Evolutionary conservation across 2,113 vertebrate species (phyloP).

Genomic region (Nyctereutes procyonoides): DNA sequence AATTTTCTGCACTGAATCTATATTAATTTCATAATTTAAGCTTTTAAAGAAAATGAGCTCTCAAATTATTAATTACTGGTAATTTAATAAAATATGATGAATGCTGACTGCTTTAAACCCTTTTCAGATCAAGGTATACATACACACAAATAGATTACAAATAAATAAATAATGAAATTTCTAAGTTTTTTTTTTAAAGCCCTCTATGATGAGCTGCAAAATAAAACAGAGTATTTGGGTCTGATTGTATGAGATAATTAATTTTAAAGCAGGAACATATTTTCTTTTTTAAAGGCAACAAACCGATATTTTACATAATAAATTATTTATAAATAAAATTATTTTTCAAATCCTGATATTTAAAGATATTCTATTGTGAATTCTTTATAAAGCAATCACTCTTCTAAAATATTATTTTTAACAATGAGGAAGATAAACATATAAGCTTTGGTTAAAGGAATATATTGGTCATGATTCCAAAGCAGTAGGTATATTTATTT

Average conservation of each 20-base stretch:
- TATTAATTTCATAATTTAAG: neutral
- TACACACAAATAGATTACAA: neutral
- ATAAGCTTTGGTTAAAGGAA: neutral
- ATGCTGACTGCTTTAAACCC: neutral
- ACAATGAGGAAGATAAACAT: neutral
- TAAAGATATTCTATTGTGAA: neutral
- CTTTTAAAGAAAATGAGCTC: neutral
- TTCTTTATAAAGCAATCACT: neutral
- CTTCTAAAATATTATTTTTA: neutral
- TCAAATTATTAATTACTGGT: neutral
- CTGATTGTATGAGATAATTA: neutral
- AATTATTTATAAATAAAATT: slow-evolving; percentile 13
- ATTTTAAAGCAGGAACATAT: neutral
- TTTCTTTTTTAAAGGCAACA: neutral
- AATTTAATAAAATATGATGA: neutral
- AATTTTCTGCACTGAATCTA: neutral
- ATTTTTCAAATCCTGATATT: neutral
- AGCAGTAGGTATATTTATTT: neutral
- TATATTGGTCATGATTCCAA: neutral
- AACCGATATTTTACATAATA: neutral
- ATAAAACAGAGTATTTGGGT: neutral
- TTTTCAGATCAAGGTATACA: neutral
- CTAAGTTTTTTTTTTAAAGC: neutral
- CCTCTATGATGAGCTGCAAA: neutral
- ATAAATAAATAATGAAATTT: neutral